phyloP scores from a whole-genome alignment of 2,888 invertebrate genomes.

The Yponomeuta evonymella region DNA sequence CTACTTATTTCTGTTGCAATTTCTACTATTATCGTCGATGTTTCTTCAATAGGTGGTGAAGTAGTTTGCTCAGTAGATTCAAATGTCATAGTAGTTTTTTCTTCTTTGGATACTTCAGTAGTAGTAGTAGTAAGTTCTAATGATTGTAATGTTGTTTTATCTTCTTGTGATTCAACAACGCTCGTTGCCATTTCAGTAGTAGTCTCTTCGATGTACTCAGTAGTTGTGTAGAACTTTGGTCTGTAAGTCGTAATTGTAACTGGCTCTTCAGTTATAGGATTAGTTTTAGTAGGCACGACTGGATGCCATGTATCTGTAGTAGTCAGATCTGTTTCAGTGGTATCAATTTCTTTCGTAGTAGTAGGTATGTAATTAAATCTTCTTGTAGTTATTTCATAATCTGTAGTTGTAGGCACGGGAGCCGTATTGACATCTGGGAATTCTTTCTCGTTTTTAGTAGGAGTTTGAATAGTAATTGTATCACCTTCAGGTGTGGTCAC shows the following conservation, averaged over 20 bases:
- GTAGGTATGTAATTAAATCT: conserved; percentile 58
- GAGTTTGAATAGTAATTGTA: conserved; percentile 24
- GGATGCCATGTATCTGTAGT: conserved; percentile 48
- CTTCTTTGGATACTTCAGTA: conserved; percentile 19
- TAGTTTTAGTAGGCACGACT: conserved; percentile 48
- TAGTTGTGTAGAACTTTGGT: conserved; percentile 52
- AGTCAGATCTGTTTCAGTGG: conserved; percentile 32
- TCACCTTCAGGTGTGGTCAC: conserved; percentile 66
- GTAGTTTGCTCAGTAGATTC: conserved; percentile 17
- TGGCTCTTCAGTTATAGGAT: conserved; percentile 41
- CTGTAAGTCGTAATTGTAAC: conserved; percentile 61
- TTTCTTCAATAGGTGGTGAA: conserved; percentile 32
- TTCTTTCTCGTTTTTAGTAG: conserved; percentile 39
- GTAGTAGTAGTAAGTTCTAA: conserved; percentile 19
- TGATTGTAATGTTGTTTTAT: conserved; percentile 25
- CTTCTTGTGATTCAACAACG: conserved; percentile 27
- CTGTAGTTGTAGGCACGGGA: conserved; percentile 34
- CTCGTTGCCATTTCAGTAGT: conserved; percentile 31
- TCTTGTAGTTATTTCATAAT: conserved; percentile 66
- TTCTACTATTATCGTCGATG: conserved; percentile 47
- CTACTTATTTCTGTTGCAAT: conserved; percentile 53
- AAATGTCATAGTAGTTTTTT: conserved; percentile 24
- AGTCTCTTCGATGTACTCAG: conserved; percentile 42
- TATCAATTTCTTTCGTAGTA: conserved; percentile 39
- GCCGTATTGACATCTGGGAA: conserved; percentile 34